Base-by-base conservation (phyloP, 1,140 invertebrate species). In the Brachionus angularis region DNA sequence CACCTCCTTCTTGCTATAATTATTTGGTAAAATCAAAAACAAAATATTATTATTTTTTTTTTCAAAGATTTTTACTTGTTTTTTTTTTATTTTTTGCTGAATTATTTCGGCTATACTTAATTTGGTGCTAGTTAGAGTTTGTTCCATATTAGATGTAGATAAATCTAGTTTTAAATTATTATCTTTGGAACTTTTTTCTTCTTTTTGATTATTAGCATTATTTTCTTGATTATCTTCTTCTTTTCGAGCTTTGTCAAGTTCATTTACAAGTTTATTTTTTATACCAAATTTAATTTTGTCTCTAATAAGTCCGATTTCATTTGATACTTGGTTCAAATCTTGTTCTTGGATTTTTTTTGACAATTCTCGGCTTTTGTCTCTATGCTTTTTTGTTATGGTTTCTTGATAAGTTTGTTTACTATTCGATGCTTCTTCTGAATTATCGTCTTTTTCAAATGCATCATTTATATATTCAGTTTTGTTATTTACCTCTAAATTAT, bases 281-380 rank as follows among this genome's bases (percentile, higher is more conserved):
- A 67, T 3, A 5, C 47, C 47, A 1, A 47, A 39, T 23, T 46
- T 46, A n/a, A 67, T 67, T 25, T 18, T 67, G 27, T 50, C 62
- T 29, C 62, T 46, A 21, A 67, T 36, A 14, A 23, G 25, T n/a
- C 21, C 42, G 1, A 67, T 67, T 50, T 67, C 62, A 16, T 47
- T 34, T 7, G 33, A 39, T 8, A 67, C 62, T 67, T 67, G 42
- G 12, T 34, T 46, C 21, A 42, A 42, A 67, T 67, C 36, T 47
- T 67, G 16, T 2, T 67, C 62, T 1, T 47, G 23, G 8, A 67
- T 46, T 47, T 50, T 14, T 33, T 46, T 42, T 29, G 27, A 33
- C 29, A 67, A 25, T 14, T 67, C 62, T n/a, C 44, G 23, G 31
- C 62, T 67, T 46, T 67, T 67, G 31, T 67, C 62, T 7, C 62